phyloP scores from a whole-genome alignment of 1,140 invertebrate species.

The Drosophila bifasciata region DNA sequence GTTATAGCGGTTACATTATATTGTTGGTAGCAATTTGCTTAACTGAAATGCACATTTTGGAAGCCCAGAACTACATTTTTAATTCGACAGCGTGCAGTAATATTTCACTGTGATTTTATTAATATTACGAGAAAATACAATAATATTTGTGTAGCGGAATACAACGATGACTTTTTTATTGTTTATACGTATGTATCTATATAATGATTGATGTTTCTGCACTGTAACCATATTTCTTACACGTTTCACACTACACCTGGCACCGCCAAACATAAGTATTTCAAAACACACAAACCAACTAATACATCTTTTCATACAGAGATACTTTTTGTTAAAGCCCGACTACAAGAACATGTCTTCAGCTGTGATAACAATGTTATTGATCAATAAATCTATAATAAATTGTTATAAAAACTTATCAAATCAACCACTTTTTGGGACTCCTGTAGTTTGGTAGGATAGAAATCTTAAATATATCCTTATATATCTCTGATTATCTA shows the following conservation, averaged over 20 bases:
- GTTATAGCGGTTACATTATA: slow-evolving; percentile 87
- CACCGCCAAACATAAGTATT: slow-evolving; percentile 35
- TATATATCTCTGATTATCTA: too few species aligned
- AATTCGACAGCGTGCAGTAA: slow-evolving; percentile 81
- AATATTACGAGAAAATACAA: slow-evolving; percentile 73
- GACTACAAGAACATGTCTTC: slow-evolving; percentile 31
- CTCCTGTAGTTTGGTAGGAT: too few species aligned
- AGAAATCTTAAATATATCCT: too few species aligned
- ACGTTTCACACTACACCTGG: slow-evolving; percentile 26
- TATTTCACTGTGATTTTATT: slow-evolving; percentile 82
- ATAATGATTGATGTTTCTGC: neutral
- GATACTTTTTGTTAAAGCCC: slow-evolving; percentile 17
- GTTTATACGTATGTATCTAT: slow-evolving; percentile 45
- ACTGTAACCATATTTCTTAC: slow-evolving; percentile 38
- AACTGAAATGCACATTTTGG: slow-evolving; percentile 86
- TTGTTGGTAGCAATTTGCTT: slow-evolving; percentile 86
- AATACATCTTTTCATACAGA: slow-evolving; percentile 38
- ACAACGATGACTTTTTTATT: slow-evolving; percentile 69
- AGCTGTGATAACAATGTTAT: slow-evolving; percentile 62
- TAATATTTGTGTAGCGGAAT: slow-evolving; percentile 76
- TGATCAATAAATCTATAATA: slow-evolving; percentile 32
- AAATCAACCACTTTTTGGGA: too few species aligned
- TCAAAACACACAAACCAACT: slow-evolving; percentile 14
- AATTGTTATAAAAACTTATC: too few species aligned
- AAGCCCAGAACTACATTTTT: slow-evolving; percentile 85